Evolutionary conservation across 2,797 vertebrate species (phyloP), one percentile per base, ranked within the genome.

Genomic region (Corythornis leucogaster): DNA sequence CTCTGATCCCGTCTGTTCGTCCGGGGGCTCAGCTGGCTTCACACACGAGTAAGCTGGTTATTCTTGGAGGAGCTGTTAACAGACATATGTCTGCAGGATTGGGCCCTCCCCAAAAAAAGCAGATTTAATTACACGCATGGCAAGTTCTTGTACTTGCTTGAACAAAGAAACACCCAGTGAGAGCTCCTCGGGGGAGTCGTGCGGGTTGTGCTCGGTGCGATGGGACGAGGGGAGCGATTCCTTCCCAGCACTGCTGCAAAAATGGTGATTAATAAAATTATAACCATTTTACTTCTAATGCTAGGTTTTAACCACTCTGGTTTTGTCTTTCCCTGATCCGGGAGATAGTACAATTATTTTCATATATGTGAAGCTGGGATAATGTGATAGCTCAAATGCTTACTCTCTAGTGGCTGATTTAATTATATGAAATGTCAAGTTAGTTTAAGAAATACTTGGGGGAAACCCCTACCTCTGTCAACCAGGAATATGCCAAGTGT

Each of bases 371-470:
- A 83, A 68, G 54, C 89, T 68, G 0, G 0, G 76, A 85, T 82
- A 92, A 90, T 83, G 25, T 71, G 89, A 75, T 93, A 92, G 66
- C 87, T 85, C 21, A 5, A 94, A 79, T 91, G 90, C 91, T 93
- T 94, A 93, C 85, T 87, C 80, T 80, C 70, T 80, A 64, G 88
- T 81, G 66, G 84, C 89, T 78, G 62, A 58, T 94, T 87, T 96
- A 96, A 95, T 96, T 95, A 96, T 92, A 95, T 48, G 90, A 95
- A 92, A 90, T 93, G 93, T 80, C 95, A 90, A 80, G 50, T 80
- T 89, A 80, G 84, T 87, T 90, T 61, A 93, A 90, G 81, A 94
- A 93, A 77, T 58, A 80, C 86, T 66, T 51, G 54, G 87, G 94
- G 71, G 82, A 96, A 92, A 43, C 94, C 94, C 78, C 71, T 92